Conservation (phyloP, 2,113 vertebrate genomes). For the Dryoscopus gambensis region DNA sequence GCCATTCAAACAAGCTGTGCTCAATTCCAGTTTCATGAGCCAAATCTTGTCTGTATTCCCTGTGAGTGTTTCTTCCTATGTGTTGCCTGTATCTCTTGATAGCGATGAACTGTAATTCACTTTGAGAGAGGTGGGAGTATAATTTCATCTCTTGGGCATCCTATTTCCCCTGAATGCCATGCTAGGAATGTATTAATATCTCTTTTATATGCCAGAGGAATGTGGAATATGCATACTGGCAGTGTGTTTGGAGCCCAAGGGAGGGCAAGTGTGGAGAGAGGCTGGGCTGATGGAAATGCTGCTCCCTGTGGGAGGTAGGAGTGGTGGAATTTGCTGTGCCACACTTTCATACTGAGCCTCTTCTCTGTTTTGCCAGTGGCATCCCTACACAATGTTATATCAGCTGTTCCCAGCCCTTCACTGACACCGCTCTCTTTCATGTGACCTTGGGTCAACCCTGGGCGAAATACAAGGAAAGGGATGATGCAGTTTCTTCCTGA, state of each 20-base stretch:
- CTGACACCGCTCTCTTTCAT: background rate
- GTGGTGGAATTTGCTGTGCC: constrained; percentile 40
- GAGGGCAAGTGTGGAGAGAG: constrained; percentile 22
- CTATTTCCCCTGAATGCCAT: background rate
- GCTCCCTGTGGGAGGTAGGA: constrained; percentile 24
- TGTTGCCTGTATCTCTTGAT: background rate
- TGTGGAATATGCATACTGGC: constrained; percentile 45
- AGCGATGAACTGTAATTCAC: background rate
- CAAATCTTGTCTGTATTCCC: background rate
- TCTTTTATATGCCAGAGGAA: constrained; percentile 56
- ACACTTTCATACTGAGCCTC: background rate
- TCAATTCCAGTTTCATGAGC: background rate
- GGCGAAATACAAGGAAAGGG: background rate
- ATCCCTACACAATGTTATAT: background rate
- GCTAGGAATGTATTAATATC: constrained; percentile 71
- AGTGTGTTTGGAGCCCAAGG: constrained; percentile 12
- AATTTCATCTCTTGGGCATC: background rate
- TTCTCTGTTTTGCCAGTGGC: background rate
- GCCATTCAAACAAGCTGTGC: background rate
- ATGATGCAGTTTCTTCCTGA: background rate
- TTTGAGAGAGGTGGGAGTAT: background rate
- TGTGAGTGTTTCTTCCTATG: background rate
- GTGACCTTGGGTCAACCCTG: background rate
- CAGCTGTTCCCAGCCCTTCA: background rate
- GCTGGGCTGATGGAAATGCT: constrained; percentile 10